These are phyloP conservation scores for Petromus typicus DNA, from an alignment of 2,113 vertebrate genomes.

Conservation along the genomic window DNA sequence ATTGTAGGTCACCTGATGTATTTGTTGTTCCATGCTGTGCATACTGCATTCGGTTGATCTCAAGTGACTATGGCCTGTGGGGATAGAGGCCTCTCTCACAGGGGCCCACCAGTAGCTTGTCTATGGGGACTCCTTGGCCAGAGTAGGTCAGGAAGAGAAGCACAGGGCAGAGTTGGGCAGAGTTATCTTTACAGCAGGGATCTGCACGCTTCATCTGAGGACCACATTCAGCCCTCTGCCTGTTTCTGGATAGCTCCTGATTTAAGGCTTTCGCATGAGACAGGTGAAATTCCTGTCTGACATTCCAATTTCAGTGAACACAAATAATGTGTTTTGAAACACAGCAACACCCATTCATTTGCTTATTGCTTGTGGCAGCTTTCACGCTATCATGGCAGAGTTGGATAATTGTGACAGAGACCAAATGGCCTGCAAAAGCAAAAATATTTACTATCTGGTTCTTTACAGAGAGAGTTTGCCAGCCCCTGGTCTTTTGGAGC, in stretches of 20 bases:
- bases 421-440: not conserved
- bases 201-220: not conserved
- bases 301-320: not conserved
- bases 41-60: not conserved
- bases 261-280: not conserved
- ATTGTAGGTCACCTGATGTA: not conserved
- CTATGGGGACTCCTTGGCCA: not conserved
- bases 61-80: not conserved
- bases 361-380: not conserved
- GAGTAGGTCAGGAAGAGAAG: not conserved
- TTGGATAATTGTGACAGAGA: not conserved
- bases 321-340: constrained; percentile 7
- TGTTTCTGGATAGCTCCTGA: not conserved
- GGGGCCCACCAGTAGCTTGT: not conserved
- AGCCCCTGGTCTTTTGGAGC: not conserved
- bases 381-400: not conserved
- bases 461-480: not conserved
- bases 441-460: not conserved
- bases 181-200: not conserved
- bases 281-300: not conserved
- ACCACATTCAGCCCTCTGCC: not conserved
- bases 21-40: not conserved
- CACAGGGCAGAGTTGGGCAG: not conserved
- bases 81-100: not conserved
- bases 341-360: not conserved